A percentile compares a stretch with the other conserved stretches of the same genome.
Evolutionary conservation across 2,888 invertebrate species (phyloP).

Genomic region (Drosophila nr. medialis): DNA sequence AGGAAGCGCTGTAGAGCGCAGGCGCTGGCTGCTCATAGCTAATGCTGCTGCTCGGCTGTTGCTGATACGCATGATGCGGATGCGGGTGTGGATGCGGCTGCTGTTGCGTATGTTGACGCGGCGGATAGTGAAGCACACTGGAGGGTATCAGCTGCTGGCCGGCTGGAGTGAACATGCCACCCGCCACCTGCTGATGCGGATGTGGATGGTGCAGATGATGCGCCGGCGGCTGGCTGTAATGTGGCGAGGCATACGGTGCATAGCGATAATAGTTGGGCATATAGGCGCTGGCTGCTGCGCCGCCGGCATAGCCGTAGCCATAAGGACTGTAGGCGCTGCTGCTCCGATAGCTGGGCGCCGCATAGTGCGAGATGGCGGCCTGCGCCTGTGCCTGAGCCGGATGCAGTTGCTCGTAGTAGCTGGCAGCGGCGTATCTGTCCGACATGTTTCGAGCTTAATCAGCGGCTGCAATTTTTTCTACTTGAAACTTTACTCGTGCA

Average conservation of each 20-base stretch:
- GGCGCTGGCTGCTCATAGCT: slow-evolving; percentile 67
- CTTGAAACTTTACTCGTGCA: slow-evolving; percentile 44
- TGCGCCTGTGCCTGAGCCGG: slow-evolving; percentile 41
- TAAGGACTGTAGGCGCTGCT: slow-evolving; percentile 51
- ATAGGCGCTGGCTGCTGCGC: slow-evolving; percentile 42
- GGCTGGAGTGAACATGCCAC: slow-evolving; percentile 74
- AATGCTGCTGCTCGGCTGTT: slow-evolving; percentile 17
- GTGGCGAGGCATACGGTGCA: slow-evolving; percentile 70
- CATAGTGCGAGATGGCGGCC: slow-evolving; percentile 66
- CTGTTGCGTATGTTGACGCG: slow-evolving; percentile 50
- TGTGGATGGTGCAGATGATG: slow-evolving; percentile 21
- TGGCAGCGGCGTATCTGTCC: slow-evolving; percentile 68
- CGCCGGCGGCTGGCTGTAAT: slow-evolving; percentile 58
- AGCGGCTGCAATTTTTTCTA: slow-evolving; percentile 11
- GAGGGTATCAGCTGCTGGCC: slow-evolving; percentile 79
- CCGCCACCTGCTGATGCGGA: slow-evolving; percentile 32
- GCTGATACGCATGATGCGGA: slow-evolving; percentile 21
- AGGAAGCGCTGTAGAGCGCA: slow-evolving; percentile 65
- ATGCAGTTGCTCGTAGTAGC: slow-evolving; percentile 71
- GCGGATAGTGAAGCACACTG: slow-evolving; percentile 81
- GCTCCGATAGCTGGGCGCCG: slow-evolving; percentile 54
- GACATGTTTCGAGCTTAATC: slow-evolving; percentile 46
- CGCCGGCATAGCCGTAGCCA: slow-evolving; percentile 50
- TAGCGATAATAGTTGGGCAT: slow-evolving; percentile 73
- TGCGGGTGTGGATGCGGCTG: slow-evolving; percentile 10